phyloP scores from a whole-genome alignment of 2,888 invertebrate genomes.

The Automeris io region DNA sequence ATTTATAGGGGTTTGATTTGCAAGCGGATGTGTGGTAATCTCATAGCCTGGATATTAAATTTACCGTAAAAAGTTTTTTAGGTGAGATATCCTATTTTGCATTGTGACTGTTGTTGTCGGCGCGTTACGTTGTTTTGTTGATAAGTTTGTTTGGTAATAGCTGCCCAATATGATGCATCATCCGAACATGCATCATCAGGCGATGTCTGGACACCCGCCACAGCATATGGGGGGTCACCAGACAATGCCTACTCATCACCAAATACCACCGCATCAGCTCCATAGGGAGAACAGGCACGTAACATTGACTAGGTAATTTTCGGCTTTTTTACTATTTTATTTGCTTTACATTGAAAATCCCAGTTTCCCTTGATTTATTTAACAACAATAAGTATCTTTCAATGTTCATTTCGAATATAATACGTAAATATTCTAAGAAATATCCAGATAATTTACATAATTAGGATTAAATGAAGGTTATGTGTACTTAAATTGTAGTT shows the following conservation, averaged over 20 bases:
- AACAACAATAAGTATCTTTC: constrained; percentile 21
- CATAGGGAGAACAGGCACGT: constrained; percentile 80
- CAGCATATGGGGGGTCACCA: constrained; percentile 68
- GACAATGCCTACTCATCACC: constrained; percentile 75
- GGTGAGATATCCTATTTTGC: constrained; percentile 44
- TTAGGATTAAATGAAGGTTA: too few relatives aligned
- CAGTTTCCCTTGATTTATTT: too few relatives aligned
- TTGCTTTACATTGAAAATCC: too few relatives aligned
- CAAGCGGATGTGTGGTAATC: constrained; percentile 59
- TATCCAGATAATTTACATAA: too few relatives aligned
- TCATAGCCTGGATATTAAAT: constrained; percentile 36
- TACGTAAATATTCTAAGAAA: too few relatives aligned
- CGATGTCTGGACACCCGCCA: constrained; percentile 71
- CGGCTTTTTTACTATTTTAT: constrained; percentile 51
- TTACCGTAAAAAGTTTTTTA: constrained; percentile 7
- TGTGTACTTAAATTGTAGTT: too few relatives aligned
- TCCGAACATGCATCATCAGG: constrained; percentile 76
- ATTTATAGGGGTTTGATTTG: constrained; percentile 49
- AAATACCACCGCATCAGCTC: constrained; percentile 81
- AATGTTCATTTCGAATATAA: too few relatives aligned
- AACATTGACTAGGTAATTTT: constrained; percentile 69
- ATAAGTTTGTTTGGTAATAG: constrained; percentile 52
- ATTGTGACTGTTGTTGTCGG: constrained; percentile 52
- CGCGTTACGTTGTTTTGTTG: constrained; percentile 29
- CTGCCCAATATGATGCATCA: constrained; percentile 75